Percentiles rank a stretch among this genome's conserved stretches.
Conservation (phyloP, 2,888 invertebrate genomes). For the Mamestra brassicae region DNA sequence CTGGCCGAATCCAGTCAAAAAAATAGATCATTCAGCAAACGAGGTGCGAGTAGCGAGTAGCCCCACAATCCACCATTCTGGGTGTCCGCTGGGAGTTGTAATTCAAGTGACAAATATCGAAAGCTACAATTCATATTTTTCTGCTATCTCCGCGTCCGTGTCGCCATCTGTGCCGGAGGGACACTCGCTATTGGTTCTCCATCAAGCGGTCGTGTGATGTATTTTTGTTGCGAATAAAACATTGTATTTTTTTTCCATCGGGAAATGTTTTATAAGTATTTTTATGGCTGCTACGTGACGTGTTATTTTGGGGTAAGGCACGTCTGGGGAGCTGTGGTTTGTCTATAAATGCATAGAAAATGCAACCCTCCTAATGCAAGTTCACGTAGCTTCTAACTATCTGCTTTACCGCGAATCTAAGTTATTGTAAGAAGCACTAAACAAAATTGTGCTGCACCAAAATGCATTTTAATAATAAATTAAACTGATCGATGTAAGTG, state of each 20-base stretch:
- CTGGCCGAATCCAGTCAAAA: slow-evolving; percentile 71
- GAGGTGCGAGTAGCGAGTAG: slow-evolving; percentile 88
- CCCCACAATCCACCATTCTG: slow-evolving; percentile 81
- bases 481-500: slow-evolving; percentile 65
- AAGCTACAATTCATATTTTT: slow-evolving; percentile 90
- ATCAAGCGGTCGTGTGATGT: slow-evolving; percentile 89
- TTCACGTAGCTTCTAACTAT: slow-evolving; percentile 40
- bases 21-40: slow-evolving; percentile 87
- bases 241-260: slow-evolving; percentile 86
- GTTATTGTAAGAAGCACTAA: slow-evolving; percentile 46
- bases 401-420: slow-evolving; percentile 36
- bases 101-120: slow-evolving; percentile 91
- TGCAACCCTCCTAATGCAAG: slow-evolving; percentile 71
- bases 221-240: slow-evolving; percentile 90
- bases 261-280: slow-evolving; percentile 89
- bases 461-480: slow-evolving; percentile 54
- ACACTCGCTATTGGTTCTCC: slow-evolving; percentile 88
- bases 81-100: slow-evolving; percentile 88
- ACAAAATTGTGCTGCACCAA: slow-evolving; percentile 47
- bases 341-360: slow-evolving; percentile 77
- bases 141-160: slow-evolving; percentile 89
- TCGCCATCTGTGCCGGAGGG: slow-evolving; percentile 90
- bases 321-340: slow-evolving; percentile 75
- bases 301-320: slow-evolving; percentile 77
- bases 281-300: slow-evolving; percentile 87